A percentile compares a stretch with the other conserved stretches of the same genome.
phyloP scores from a whole-genome alignment of 1,140 invertebrate genomes.

The Odontomachus brunneus region DNA sequence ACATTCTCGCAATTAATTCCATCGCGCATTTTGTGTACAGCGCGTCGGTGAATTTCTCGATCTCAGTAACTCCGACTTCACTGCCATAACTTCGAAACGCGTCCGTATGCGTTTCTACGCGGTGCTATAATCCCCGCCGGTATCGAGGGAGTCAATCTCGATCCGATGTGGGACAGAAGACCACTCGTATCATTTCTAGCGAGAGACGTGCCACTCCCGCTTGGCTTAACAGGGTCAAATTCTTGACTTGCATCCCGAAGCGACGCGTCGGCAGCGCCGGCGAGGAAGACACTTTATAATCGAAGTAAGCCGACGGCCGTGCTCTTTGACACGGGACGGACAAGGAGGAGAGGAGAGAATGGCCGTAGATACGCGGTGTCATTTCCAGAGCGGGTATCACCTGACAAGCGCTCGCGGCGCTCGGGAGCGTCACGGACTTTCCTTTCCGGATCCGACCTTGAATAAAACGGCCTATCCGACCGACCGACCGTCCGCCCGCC shows the following conservation, averaged over 20 bases:
- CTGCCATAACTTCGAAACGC: slow-evolving; percentile 15
- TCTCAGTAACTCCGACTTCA: neutral
- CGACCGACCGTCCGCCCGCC: slow-evolving; percentile 19
- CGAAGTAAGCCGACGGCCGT: slow-evolving; percentile 51
- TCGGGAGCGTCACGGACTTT: slow-evolving; percentile 28
- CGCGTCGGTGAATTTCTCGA: slow-evolving; percentile 1
- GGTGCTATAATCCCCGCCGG: slow-evolving; percentile 37
- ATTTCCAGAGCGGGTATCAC: slow-evolving; percentile 62
- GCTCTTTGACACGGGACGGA: slow-evolving; percentile 50
- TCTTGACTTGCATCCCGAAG: slow-evolving; percentile 46
- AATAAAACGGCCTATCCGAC: slow-evolving; percentile 44
- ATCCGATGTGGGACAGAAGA: slow-evolving; percentile 59
- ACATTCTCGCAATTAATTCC: neutral
- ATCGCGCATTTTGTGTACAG: neutral
- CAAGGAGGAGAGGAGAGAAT: slow-evolving; percentile 41
- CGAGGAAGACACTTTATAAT: slow-evolving; percentile 64
- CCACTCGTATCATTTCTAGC: slow-evolving; percentile 60
- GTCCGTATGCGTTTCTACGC: slow-evolving; percentile 27
- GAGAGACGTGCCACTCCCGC: slow-evolving; percentile 53
- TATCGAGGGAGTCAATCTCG: slow-evolving; percentile 57
- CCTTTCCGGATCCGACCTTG: slow-evolving; percentile 68
- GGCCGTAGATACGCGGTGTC: slow-evolving; percentile 55
- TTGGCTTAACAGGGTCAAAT: slow-evolving; percentile 65
- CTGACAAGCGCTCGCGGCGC: slow-evolving; percentile 11
- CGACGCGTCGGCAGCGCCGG: slow-evolving; percentile 16